Base-by-base conservation (phyloP, 2,797 vertebrate species). In the Selene dorsalis region DNA sequence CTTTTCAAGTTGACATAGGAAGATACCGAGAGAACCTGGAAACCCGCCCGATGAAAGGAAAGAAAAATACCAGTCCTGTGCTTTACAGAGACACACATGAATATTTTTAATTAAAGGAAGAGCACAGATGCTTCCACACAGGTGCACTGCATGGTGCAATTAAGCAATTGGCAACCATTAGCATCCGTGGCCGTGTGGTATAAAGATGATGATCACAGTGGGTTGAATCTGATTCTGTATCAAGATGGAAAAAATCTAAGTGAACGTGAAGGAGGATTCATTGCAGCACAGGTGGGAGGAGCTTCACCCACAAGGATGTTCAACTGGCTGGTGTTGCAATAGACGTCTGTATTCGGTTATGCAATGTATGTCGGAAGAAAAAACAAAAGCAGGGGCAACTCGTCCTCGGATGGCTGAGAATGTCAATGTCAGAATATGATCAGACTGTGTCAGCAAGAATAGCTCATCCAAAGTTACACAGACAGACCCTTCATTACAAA, bases 1-100 rank as follows among this genome's bases (percentile, higher is more conserved):
- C 45, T 70, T 77, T 77, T 82, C 53, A 52, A 76, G 74, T 30
- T 10, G 10, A 47, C 43, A 41, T 3, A 3, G 26, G 45, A 70
- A 41, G 74, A 75, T 0, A 11, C 30, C 69, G 16, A 16, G 26
- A 73, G 57, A 68, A 63, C 20, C 30, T 38, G 16, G 47, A 38
- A 75, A 55, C n/a, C 60, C 63, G 14, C 4, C 13, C 18, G 30
- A 13, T 70, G 32, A 73, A 67, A 30, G 55, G 69, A 67, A 41
- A 13, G 39, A 13, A 41, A 12, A 39, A 52, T 35, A 16, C 18
- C 30, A 26, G 61, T 65, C 2, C 38, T 60, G 62, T 69, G 32
- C 78, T 18, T 11, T 17, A 28, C 6, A 43, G 22, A 26, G 39
- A 39, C 39, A 43, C 48, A 13, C 6, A 18, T 48, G n/a, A 8